phyloP scores from a whole-genome alignment of 2,113 vertebrate genomes.

The Phalacrocorax brasilianus region DNA sequence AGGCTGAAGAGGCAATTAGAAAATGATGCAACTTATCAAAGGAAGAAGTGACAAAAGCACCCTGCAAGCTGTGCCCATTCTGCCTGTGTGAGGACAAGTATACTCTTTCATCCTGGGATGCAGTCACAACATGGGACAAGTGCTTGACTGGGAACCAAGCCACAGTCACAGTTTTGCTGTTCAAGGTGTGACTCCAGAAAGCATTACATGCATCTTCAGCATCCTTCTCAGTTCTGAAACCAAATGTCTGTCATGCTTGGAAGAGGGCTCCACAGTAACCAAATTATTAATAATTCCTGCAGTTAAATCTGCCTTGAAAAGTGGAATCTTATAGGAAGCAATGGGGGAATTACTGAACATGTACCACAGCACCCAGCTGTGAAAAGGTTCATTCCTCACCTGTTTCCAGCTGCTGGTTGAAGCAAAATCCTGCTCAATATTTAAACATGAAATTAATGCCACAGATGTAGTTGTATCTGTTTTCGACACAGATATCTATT shows the following conservation, averaged over 20 bases:
- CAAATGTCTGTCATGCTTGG: accelerated
- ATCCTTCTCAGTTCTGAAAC: neutral
- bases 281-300: neutral
- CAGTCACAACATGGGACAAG: neutral
- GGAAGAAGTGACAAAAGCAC: neutral
- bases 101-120: neutral
- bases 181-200: neutral
- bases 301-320: neutral
- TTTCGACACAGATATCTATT: neutral
- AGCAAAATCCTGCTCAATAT: neutral
- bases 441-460: neutral
- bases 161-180: neutral
- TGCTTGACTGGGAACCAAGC: accelerated
- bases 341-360: neutral
- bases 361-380: neutral
- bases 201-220: neutral
- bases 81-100: neutral
- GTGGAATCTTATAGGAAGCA: neutral
- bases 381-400: neutral
- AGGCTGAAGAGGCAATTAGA: neutral
- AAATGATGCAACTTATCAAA: neutral
- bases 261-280: neutral
- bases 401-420: neutral
- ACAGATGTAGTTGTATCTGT: neutral
- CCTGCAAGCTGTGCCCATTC: neutral